phyloP scores from a whole-genome alignment of 2,888 invertebrate genomes.

The Cephus pygmeus region DNA sequence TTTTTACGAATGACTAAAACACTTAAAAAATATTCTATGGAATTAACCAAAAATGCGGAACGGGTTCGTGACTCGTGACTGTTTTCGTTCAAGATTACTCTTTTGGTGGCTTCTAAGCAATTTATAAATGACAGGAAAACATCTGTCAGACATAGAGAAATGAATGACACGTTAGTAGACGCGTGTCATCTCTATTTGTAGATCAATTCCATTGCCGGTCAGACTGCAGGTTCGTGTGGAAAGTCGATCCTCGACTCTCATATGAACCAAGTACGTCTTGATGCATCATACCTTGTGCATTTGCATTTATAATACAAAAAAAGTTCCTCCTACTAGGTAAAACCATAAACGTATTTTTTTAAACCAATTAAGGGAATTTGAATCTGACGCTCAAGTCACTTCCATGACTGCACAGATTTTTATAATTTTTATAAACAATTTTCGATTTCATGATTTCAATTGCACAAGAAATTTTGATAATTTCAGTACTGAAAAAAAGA shows the following conservation, averaged over 20 bases:
- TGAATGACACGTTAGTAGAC: slow-evolving; percentile 5
- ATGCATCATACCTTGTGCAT: background rate
- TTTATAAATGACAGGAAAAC: background rate
- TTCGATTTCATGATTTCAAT: background rate
- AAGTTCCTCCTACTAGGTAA: background rate
- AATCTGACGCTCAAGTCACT: background rate
- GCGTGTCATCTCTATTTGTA: slow-evolving; percentile 19
- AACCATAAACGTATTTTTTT: background rate
- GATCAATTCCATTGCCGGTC: slow-evolving; percentile 5
- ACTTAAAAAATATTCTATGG: background rate
- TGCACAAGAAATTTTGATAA: too few relatives aligned
- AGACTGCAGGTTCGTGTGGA: background rate
- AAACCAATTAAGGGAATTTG: background rate
- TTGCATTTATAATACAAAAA: background rate
- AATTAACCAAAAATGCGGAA: background rate
- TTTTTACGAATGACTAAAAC: background rate
- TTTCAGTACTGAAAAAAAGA: background rate
- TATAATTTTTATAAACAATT: background rate
- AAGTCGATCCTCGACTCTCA: background rate
- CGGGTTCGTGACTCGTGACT: background rate
- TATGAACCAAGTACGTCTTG: background rate
- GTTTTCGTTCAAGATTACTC: background rate
- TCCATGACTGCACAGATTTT: background rate
- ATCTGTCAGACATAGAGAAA: background rate
- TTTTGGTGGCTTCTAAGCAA: background rate